Evolutionary conservation across 2,113 vertebrate genomes (phyloP).

Genomic region (Colistium nudipinnis): DNA sequence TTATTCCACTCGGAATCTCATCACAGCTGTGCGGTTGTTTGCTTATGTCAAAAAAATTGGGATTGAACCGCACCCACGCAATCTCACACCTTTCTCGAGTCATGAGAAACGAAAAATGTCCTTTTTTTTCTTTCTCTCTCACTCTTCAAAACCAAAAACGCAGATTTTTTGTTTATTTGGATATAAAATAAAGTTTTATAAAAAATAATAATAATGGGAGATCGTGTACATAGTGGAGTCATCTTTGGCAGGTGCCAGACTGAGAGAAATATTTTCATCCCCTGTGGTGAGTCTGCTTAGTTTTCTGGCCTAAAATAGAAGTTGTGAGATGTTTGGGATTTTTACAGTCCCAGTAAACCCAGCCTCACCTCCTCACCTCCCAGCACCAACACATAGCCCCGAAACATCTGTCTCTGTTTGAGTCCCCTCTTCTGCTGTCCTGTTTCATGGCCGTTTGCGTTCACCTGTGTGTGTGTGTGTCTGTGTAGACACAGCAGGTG

Average conservation of each 20-base stretch:
- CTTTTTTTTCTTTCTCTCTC: too few species aligned
- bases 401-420: constrained; percentile 52
- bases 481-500: background rate
- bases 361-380: constrained; percentile 37
- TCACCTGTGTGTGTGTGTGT: constrained; percentile 8
- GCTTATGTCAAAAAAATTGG: too few species aligned
- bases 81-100: too few species aligned
- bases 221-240: too few species aligned
- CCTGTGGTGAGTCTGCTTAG: constrained; percentile 21
- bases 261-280: constrained; percentile 47
- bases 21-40: too few species aligned
- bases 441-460: constrained; percentile 12
- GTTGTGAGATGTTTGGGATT: constrained; percentile 45
- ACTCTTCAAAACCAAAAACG: too few species aligned
- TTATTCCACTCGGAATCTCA: too few species aligned
- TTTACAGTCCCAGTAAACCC: constrained; percentile 26
- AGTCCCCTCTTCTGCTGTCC: constrained; percentile 19
- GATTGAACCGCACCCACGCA: too few species aligned
- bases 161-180: too few species aligned
- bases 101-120: too few species aligned
- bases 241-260: constrained; percentile 5
- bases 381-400: constrained; percentile 15
- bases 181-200: too few species aligned
- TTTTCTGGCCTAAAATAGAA: constrained; percentile 41
- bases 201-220: too few species aligned